These are phyloP conservation scores for Amaurobius ferox DNA, from an alignment of 2,888 invertebrate species.

Conservation along the genomic window DNA sequence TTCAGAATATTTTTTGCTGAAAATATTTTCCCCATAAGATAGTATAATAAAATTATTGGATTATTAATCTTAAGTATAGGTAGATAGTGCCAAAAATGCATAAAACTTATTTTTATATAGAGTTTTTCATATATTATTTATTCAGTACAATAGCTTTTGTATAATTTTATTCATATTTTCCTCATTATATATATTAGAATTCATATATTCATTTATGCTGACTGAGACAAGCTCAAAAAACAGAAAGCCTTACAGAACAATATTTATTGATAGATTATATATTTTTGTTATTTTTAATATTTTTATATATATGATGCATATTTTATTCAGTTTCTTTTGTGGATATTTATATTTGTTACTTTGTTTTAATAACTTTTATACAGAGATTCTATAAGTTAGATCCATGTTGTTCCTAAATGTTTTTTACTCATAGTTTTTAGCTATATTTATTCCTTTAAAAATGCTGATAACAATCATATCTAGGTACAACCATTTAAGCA, in stretches of 20 bases:
- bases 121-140: neutral
- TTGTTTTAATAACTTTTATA: slow-evolving; percentile 12
- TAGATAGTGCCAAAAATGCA: slow-evolving; percentile 2
- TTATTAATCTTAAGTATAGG: neutral
- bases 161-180: neutral
- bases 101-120: neutral
- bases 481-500: neutral
- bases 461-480: neutral
- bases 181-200: neutral
- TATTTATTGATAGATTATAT: slow-evolving; percentile 9
- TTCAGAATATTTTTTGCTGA: neutral
- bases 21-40: neutral
- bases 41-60: neutral
- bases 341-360: slow-evolving; percentile 13
- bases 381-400: neutral
- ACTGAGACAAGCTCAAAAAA: neutral
- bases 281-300: slow-evolving; percentile 17
- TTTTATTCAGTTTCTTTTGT: slow-evolving; percentile 14
- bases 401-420: slow-evolving; percentile 6
- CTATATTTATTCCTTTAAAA: neutral
- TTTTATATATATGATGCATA: slow-evolving; percentile 6
- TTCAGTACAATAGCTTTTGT: neutral
- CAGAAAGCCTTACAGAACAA: slow-evolving; percentile 8
- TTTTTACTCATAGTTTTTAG: neutral
- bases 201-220: neutral